phyloP scores from a whole-genome alignment of 2,888 invertebrate species.

The Tribolium freemani region DNA sequence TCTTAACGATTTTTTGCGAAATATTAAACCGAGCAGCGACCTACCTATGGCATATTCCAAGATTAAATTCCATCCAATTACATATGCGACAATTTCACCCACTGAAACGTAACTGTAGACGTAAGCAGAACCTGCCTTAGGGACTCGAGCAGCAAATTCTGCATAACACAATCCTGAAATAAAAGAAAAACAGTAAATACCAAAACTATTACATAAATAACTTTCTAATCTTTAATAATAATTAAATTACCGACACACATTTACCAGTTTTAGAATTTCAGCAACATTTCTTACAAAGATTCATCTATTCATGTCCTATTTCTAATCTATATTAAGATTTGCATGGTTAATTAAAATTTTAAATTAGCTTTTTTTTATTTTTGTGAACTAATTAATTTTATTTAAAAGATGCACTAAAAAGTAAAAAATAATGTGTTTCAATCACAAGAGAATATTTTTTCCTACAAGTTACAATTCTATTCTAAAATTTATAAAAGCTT shows the following conservation, averaged over 20 bases:
- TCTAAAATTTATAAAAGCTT: too few species aligned
- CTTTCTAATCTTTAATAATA: neutral
- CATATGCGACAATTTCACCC: conserved; percentile 85
- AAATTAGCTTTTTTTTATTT: too few species aligned
- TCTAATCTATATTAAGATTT: too few species aligned
- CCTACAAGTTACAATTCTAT: too few species aligned
- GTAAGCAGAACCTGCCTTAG: conserved; percentile 88
- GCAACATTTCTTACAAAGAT: too few species aligned
- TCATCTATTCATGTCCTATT: too few species aligned
- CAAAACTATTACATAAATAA: neutral
- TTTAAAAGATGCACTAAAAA: too few species aligned
- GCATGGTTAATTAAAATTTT: too few species aligned
- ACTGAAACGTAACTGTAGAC: conserved; percentile 87
- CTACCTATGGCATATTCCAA: conserved; percentile 84
- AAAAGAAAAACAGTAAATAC: conserved; percentile 23
- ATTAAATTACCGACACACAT: neutral
- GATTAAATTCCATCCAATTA: conserved; percentile 89
- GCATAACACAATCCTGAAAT: conserved; percentile 82
- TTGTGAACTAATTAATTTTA: too few species aligned
- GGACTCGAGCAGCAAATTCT: conserved; percentile 85
- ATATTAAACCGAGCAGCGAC: neutral
- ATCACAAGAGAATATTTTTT: too few species aligned
- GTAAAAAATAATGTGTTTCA: too few species aligned
- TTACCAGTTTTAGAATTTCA: too few species aligned
- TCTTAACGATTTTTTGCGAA: neutral